These are phyloP conservation scores for Bombus sibiricus DNA, from an alignment of 1,140 invertebrate species.

Conservation along the genomic window DNA sequence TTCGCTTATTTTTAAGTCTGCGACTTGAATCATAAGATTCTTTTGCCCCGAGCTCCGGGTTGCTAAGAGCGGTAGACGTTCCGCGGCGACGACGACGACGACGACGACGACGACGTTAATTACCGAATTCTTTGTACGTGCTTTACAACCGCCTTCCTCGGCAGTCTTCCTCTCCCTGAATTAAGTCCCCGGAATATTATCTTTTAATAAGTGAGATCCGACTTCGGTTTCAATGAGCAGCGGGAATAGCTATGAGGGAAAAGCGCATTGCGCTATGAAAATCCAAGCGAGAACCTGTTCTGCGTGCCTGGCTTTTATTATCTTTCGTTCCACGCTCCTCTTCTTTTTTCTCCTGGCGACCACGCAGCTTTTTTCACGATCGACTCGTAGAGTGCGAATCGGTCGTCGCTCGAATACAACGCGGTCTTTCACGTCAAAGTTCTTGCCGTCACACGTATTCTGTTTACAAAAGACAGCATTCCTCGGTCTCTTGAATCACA, in stretches of 20 bases:
- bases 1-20: constrained; percentile 4
- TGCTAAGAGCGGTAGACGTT: not conserved
- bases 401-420: not conserved
- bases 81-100: constrained; percentile 3
- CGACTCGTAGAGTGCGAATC: constrained; percentile 23
- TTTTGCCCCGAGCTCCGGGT: constrained; percentile 8
- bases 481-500: not conserved
- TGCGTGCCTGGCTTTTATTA: constrained; percentile 48
- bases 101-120: constrained; percentile 63
- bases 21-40: not conserved
- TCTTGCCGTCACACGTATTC: not conserved
- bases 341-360: not conserved
- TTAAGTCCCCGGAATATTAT: constrained; percentile 69
- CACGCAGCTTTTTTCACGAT: not conserved
- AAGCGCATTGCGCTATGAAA: constrained; percentile 52
- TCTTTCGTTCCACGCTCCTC: constrained; percentile 25
- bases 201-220: constrained; percentile 69
- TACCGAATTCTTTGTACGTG: constrained; percentile 65
- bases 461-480: not conserved
- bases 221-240: constrained; percentile 53
- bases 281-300: constrained; percentile 46
- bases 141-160: constrained; percentile 36
- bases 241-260: not conserved
- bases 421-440: not conserved
- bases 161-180: constrained; percentile 37